Base-by-base conservation (phyloP, 2,113 vertebrate species). In the Ellobius talpinus region DNA sequence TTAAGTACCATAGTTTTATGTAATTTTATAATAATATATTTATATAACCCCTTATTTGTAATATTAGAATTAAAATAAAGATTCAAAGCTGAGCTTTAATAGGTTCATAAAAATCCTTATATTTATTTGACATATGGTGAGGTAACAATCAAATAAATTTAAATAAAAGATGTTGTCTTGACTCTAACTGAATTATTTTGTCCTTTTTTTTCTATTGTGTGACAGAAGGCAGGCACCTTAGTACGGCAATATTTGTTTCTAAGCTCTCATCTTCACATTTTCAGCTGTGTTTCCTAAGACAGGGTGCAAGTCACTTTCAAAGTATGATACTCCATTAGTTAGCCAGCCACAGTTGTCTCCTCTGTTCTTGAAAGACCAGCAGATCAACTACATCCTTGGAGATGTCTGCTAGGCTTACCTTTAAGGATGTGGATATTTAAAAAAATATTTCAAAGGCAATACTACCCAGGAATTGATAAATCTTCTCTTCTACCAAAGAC, bases 391-490 rank as follows among this genome's bases (percentile, higher is more conserved):
- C 9, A 87, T 96, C 6, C 93, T 97, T 93, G 96, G 87, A 96
- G 10, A 12, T 78, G 93, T 73, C 45, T 78, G 8, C 4, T 95
- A 19, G 19, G 52, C 89, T 87, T 97, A 94, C 26, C 45, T 95
- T 90, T 90, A 90, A 96, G 85, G 47, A 72, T 81, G 39, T 85
- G 21, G 68, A 55, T n/a, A n/a, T n/a, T n/a, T n/a, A 45, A 87
- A 95, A 96, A 96, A 95, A 81, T 74, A 87, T 92, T 94, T 96
- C 84, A 95, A 95, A 95, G 85, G 50, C 33, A 95, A 87, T 85
- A 61, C 42, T 74, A 74, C 14, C 42, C 31, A 77, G 47, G 42
- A 96, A 96, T 63, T 93, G 50, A 21, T 68, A 89, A 70, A 86
- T 92, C 24, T 90, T 58, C 39, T 90, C 97, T 81, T 90, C 36